These are phyloP conservation scores for Scatophagus argus DNA, from an alignment of 2,113 vertebrate genomes.

Conservation along the genomic window DNA sequence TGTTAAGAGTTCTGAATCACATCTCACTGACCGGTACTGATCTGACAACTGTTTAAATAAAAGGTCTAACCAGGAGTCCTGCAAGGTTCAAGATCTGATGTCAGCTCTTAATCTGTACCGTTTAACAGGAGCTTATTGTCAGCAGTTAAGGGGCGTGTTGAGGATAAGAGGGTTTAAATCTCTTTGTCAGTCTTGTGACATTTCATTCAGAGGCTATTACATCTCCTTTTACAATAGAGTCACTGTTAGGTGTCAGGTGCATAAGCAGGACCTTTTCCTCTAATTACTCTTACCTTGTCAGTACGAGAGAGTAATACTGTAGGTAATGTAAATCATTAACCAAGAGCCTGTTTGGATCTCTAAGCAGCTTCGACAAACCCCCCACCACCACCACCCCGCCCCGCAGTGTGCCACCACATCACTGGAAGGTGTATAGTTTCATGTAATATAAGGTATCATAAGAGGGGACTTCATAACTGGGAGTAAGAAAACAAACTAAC, in stretches of 20 bases:
- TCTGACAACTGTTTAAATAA: conserved; percentile 5
- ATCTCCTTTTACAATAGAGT: conserved; percentile 40
- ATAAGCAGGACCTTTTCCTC: conserved; percentile 17
- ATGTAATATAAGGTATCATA: neutral
- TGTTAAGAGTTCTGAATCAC: neutral
- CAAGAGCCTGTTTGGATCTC: conserved; percentile 9
- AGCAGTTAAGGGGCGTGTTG: conserved; percentile 13
- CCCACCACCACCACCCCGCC: too few relatives aligned
- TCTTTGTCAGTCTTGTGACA: conserved; percentile 46
- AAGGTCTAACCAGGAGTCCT: neutral
- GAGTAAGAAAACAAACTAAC: neutral
- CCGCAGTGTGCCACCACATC: neutral
- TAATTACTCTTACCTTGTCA: conserved; percentile 6
- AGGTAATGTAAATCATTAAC: conserved; percentile 55
- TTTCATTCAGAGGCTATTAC: conserved; percentile 9
- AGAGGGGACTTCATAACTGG: neutral
- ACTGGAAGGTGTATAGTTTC: neutral
- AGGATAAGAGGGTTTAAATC: conserved; percentile 31
- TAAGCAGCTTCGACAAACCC: conserved; percentile 5
- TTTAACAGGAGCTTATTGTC: conserved; percentile 33
- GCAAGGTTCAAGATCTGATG: conserved; percentile 4
- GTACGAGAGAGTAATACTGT: conserved; percentile 4
- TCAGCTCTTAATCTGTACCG: conserved; percentile 34
- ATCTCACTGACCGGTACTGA: neutral
- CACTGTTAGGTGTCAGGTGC: conserved; percentile 12